Evolutionary conservation across 2,797 vertebrate species (phyloP), one percentile per base, ranked within the genome.

Genomic region (Emydoidea blandingii): DNA sequence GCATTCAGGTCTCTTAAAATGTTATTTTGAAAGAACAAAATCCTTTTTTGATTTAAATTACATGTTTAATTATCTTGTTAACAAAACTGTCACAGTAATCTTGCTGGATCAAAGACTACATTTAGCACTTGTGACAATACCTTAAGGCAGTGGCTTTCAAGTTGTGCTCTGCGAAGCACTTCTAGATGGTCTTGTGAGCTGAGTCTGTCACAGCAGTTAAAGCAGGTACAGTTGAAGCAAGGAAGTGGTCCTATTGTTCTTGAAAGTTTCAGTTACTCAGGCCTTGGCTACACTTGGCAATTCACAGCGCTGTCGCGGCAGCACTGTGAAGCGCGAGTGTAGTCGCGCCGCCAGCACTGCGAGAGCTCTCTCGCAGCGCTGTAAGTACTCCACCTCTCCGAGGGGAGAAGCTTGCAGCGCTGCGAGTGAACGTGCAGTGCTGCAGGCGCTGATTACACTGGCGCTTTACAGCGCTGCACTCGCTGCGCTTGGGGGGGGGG

Each of bases 131-230:
- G 50, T 84, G 53, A 72, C 62, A 52, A n/a, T 79, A 59, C 14
- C 8, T 12, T 62, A 52, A 80, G 72, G 50, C 86, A 91, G 59
- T 81, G 65, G 37, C 23, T 76, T 44, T 72, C 37, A 41, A 72
- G 68, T 37, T 47, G 68, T 44, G 23, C 50, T 72, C 79, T 91
- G 62, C 84, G 34, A 47, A 34, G 11, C 0, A 0, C 19, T 4
- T 91, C 8, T 27, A 31, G 3, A 23, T 65, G 50, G 8, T 81
- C 81, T 65, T 87, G 25, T 62, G 23, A 91, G n/a, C n/a, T 78
- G 50, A 15, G 81, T 96, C 72, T 95, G 87, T 91, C 89, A 81
- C 57, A 68, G 62, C 1, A 1, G 31, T 53, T n/a, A 56, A 83
- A 76, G 52, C 76, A 5, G 12, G 12, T 1, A 0, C 0, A 1